phyloP scores from a whole-genome alignment of 1,140 invertebrate genomes.

The Bombus soroeensis region DNA sequence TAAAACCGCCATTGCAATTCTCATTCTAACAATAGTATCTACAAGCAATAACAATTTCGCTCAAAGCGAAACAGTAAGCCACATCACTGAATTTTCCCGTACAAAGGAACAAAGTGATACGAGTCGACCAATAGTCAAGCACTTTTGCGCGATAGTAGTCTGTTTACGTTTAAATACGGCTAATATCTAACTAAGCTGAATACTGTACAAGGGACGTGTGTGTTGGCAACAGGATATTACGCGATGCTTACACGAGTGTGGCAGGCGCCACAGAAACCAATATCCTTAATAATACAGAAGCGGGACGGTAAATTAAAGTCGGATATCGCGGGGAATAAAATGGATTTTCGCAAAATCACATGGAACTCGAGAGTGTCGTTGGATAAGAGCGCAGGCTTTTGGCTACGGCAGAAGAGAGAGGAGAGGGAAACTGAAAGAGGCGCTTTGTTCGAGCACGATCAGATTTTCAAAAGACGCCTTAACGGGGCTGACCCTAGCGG shows the following conservation, averaged over 20 bases:
- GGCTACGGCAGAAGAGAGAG: neutral
- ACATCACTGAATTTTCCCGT: neutral
- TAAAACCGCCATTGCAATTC: neutral
- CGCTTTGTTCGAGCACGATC: constrained; percentile 62
- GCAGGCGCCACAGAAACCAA: constrained; percentile 27
- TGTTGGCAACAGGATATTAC: constrained; percentile 37
- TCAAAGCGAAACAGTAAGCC: neutral
- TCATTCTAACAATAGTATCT: neutral
- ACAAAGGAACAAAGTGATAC: neutral
- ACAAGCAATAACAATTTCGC: neutral
- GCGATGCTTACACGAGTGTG: constrained; percentile 6
- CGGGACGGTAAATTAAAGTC: constrained; percentile 34
- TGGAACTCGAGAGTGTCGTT: constrained; percentile 27
- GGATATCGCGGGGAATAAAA: constrained; percentile 20
- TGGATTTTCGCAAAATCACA: constrained; percentile 14
- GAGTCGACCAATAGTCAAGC: neutral
- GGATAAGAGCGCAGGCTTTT: neutral
- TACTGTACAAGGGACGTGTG: neutral
- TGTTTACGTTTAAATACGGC: neutral
- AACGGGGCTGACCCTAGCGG: constrained; percentile 42
- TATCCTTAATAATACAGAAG: constrained; percentile 46
- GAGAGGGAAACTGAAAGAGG: neutral
- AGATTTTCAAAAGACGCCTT: constrained; percentile 65
- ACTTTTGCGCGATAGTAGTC: neutral
- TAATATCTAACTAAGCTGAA: constrained; percentile 1